Evolutionary conservation across 2,888 invertebrate genomes (phyloP), one percentile per base, ranked within the genome.

Genomic region (Notodonta ziczac): DNA sequence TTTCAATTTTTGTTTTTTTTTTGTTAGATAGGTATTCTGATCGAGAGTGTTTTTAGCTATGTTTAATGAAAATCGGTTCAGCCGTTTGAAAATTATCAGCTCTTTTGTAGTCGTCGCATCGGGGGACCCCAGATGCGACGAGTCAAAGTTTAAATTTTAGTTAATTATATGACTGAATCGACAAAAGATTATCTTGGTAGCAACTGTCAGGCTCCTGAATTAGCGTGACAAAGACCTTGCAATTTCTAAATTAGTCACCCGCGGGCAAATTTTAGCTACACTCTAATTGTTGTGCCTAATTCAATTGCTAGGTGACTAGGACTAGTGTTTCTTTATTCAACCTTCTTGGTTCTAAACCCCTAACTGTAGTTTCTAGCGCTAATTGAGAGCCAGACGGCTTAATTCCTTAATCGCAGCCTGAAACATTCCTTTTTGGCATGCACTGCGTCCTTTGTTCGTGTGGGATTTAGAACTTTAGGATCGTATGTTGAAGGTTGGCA

Each of bases 351-450:
- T 65, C 67, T 77, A 76, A 79, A n/a, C 80, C 73, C 78, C 66
- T 77, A 74, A 69, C 66, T 77, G 72, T 70, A 73, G 74, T 73
- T 82, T 79, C 80, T 81, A 83, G 80, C 69, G 73, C 81, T 85
- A 86, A 90, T 89, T 87, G 82, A 82, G 69, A 75, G 70, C 82
- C 87, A 91, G 92, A 91, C 91, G 78, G 77, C 74, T 86, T 84
- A 83, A 88, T 85, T 82, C 70, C 66, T 61, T 66, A 80, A 72
- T 67, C 68, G 64, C 71, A 77, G 71, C 83, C 81, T 80, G 40
- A 39, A 58, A 39, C 46, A 59, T 65, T 56, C 60, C 39, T 64
- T 61, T 63, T 66, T 58, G 59, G 32, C n/a, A 32, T 9, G 16
- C 14, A 55, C 40, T 39, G 14, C 39, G 13, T 55, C 40, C 55